Evolutionary conservation across 2,797 vertebrate genomes (phyloP).

Genomic region (Salmo trutta): DNA sequence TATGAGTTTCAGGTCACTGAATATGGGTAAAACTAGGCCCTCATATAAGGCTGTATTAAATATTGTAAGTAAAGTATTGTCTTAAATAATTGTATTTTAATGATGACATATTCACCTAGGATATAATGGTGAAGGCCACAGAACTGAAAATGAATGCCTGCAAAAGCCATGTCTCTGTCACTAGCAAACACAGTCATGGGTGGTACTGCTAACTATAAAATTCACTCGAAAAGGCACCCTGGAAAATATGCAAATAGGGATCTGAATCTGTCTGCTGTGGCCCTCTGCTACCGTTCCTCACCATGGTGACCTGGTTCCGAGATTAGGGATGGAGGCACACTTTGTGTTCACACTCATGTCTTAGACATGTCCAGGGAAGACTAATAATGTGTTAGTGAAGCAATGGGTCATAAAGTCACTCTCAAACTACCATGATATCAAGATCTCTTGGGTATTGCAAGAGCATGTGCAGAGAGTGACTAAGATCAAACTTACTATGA

Average conservation of each 20-base stretch:
- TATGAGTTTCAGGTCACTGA: no score
- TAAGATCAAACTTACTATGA: constrained; percentile 33
- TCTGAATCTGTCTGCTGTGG: constrained; percentile 32
- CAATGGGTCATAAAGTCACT: constrained; percentile 7
- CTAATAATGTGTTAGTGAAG: constrained; percentile 16
- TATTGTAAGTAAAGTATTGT: no score
- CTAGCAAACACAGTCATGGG: no score
- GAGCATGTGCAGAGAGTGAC: constrained; percentile 28
- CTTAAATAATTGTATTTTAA: no score
- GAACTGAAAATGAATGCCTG: no score
- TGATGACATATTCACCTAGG: no score
- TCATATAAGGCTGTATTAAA: no score
- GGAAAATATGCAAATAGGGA: constrained; percentile 10
- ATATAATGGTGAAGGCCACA: no score
- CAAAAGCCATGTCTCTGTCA: no score
- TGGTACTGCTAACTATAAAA: no score
- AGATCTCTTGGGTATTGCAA: constrained; percentile 8
- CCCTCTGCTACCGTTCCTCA: constrained; percentile 23
- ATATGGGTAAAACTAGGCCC: no score
- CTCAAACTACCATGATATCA: constrained; percentile 28
- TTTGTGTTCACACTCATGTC: neutral
- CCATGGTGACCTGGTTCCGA: neutral
- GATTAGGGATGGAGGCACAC: neutral
- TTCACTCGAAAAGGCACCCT: no score
- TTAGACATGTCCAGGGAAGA: neutral